phyloP scores from a whole-genome alignment of 2,888 invertebrate species.

The Drosophila limbata region DNA sequence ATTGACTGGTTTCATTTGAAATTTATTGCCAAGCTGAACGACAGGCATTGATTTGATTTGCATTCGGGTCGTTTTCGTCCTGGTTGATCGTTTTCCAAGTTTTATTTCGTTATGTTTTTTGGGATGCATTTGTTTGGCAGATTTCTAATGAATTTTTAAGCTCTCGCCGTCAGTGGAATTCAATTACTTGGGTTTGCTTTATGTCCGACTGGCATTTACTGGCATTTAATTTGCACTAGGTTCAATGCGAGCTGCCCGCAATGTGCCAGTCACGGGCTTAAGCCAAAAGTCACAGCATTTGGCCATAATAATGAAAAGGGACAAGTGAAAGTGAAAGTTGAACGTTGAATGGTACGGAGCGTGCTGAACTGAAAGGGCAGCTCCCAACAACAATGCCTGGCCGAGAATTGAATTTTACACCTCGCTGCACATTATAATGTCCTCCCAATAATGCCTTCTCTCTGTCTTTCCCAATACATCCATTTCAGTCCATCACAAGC shows the following conservation, averaged over 20 bases:
- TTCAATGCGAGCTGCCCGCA: slow-evolving; percentile 47
- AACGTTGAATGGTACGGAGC: slow-evolving; percentile 19
- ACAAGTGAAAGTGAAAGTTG: slow-evolving; percentile 47
- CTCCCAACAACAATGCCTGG: slow-evolving; percentile 59
- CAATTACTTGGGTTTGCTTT: slow-evolving; percentile 61
- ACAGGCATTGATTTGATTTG: slow-evolving; percentile 46
- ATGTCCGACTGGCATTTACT: slow-evolving; percentile 35
- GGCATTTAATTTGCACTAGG: slow-evolving; percentile 40
- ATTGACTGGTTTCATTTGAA: slow-evolving; percentile 55
- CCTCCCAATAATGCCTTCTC: slow-evolving; percentile 35
- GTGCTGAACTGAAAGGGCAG: slow-evolving; percentile 28
- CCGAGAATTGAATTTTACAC: slow-evolving; percentile 70
- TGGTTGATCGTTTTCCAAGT: slow-evolving; percentile 9
- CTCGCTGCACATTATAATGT: slow-evolving; percentile 55
- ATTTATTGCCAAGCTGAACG: slow-evolving; percentile 45
- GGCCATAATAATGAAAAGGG: slow-evolving; percentile 61
- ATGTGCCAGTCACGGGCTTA: slow-evolving; percentile 50
- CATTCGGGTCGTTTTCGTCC: slow-evolving; percentile 24
- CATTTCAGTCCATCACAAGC: not conserved
- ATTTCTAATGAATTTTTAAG: slow-evolving; percentile 65
- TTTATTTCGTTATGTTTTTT: slow-evolving; percentile 17
- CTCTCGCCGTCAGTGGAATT: slow-evolving; percentile 49
- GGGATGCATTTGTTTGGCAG: slow-evolving; percentile 37
- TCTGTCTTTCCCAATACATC: slow-evolving; percentile 1
- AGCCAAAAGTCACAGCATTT: slow-evolving; percentile 44